Conservation (phyloP, 1,140 invertebrate species). For the Drosophila azteca region DNA sequence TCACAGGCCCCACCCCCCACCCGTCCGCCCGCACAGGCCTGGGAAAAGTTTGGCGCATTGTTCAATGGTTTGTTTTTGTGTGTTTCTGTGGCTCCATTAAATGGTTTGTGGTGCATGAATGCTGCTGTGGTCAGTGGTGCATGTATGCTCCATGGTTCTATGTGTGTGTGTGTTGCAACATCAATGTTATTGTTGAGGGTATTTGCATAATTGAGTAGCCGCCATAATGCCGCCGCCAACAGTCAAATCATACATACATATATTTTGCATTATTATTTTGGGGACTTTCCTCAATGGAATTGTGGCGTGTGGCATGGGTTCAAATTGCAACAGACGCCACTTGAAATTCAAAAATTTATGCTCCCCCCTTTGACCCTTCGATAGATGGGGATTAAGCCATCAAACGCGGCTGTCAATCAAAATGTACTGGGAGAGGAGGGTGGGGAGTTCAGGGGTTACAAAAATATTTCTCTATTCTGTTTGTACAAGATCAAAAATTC, state of each 20-base stretch:
- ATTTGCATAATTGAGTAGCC: conserved; percentile 62
- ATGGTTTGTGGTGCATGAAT: conserved; percentile 12
- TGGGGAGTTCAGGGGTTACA: too few relatives aligned
- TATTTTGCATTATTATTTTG: too few relatives aligned
- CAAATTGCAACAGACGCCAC: conserved; percentile 19
- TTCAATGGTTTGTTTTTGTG: conserved; percentile 10
- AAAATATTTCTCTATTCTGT: too few relatives aligned
- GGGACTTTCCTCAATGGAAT: too few relatives aligned
- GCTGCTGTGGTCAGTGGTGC: too few relatives aligned
- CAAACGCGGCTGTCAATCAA: too few relatives aligned
- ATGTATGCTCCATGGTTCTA: not conserved
- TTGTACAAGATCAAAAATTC: too few relatives aligned
- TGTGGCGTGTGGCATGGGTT: too few relatives aligned
- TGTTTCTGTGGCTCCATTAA: conserved; percentile 9
- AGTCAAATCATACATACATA: conserved; percentile 8
- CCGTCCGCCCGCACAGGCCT: not conserved
- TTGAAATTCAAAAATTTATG: not conserved
- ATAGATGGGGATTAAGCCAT: too few relatives aligned
- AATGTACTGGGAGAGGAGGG: too few relatives aligned
- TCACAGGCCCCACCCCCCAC: too few relatives aligned
- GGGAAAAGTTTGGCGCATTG: conserved; percentile 2
- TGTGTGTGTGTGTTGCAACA: conserved; percentile 7
- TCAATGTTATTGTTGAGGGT: conserved; percentile 18
- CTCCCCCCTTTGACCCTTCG: too few relatives aligned
- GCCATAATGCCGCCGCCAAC: conserved; percentile 33